These are phyloP conservation scores for Capitulum mitella DNA, from an alignment of 2,888 invertebrate genomes.

Conservation along the genomic window DNA sequence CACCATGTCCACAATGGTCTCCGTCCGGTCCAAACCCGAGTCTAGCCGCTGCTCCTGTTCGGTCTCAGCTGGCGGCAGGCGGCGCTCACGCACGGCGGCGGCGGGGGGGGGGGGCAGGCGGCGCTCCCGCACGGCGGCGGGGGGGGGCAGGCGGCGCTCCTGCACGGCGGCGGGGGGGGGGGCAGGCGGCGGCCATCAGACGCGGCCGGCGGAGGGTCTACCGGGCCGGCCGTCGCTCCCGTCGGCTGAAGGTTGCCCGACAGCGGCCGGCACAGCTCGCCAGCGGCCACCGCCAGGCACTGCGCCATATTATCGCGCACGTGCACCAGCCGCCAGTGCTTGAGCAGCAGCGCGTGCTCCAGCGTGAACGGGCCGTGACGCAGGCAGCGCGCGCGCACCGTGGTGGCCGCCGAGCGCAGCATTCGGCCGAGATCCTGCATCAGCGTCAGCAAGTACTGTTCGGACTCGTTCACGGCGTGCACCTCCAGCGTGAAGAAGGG, in stretches of 20 bases:
- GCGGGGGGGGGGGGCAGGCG: too few species aligned
- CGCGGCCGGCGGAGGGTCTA: too few species aligned
- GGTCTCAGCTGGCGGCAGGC: too few species aligned
- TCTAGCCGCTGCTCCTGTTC: too few species aligned
- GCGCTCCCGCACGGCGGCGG: too few species aligned
- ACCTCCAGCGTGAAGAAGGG: slow-evolving; percentile 67
- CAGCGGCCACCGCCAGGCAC: background rate
- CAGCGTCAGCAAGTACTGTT: slow-evolving; percentile 65
- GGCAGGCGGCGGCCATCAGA: too few species aligned
- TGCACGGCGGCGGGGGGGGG: too few species aligned
- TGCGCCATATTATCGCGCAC: slow-evolving; percentile 43
- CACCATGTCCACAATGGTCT: too few species aligned
- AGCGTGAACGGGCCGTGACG: slow-evolving; percentile 73
- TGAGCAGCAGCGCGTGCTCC: slow-evolving; percentile 65
- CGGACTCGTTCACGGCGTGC: slow-evolving; percentile 76
- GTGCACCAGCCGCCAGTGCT: slow-evolving; percentile 69
- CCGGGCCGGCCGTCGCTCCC: background rate
- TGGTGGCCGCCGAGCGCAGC: slow-evolving; percentile 70
- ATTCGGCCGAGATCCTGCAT: slow-evolving; percentile 75
- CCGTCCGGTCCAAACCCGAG: too few species aligned
- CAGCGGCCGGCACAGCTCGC: background rate
- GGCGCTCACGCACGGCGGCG: too few species aligned
- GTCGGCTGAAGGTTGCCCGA: background rate
- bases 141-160: too few species aligned
- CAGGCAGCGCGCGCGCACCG: slow-evolving; percentile 68